A percentile compares a stretch with the other conserved stretches of the same genome.
Conservation (phyloP, 2,797 vertebrate species). For the Enteromius afrohamiltoni region DNA sequence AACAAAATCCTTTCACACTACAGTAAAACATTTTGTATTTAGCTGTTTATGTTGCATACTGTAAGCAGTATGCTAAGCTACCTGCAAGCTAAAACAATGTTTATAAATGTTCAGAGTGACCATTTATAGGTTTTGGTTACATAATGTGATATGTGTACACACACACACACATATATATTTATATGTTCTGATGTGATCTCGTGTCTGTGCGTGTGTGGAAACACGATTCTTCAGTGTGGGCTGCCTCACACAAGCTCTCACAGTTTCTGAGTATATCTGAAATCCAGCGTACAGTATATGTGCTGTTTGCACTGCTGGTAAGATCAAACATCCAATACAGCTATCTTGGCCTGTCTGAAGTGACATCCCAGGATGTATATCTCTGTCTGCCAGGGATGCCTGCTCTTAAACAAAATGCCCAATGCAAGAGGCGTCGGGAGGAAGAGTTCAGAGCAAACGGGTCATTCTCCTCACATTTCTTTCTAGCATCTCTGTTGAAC, state of each 20-base stretch:
- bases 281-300: constrained; percentile 7
- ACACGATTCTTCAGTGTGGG: neutral
- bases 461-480: neutral
- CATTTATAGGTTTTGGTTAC: neutral
- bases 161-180: too few relatives aligned
- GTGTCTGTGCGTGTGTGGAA: constrained; percentile 1
- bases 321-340: constrained; percentile 1
- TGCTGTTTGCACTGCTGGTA: neutral
- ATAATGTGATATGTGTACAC: neutral
- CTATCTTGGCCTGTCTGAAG: neutral
- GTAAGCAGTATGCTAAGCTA: neutral
- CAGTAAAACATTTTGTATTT: neutral
- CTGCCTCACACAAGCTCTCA: neutral
- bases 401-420: constrained; percentile 12
- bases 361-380: constrained; percentile 23
- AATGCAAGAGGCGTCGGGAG: neutral
- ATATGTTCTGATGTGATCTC: neutral
- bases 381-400: neutral
- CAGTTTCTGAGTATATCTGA: constrained; percentile 10
- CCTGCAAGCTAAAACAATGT: neutral
- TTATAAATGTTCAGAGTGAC: neutral
- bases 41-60: neutral
- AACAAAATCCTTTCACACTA: neutral
- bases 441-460: neutral
- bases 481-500: neutral